These are phyloP conservation scores for Pseudomugil tenellus DNA, from an alignment of 2,797 vertebrate species.

Conservation along the genomic window DNA sequence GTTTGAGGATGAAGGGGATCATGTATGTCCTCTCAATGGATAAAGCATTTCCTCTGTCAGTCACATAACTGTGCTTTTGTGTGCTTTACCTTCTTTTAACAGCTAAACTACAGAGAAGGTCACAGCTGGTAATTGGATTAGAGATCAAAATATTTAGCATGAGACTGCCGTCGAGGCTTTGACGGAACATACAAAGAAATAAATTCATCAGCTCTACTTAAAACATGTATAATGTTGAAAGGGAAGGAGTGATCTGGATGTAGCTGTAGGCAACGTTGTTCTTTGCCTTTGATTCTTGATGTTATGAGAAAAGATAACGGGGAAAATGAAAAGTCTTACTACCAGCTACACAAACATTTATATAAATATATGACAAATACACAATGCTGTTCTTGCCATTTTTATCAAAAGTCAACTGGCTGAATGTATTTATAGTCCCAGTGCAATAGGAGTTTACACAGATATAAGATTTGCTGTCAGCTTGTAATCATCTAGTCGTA, in stretches of 20 bases:
- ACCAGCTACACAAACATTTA: not conserved
- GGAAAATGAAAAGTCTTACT: not conserved
- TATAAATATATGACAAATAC: not conserved
- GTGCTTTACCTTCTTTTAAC: not conserved
- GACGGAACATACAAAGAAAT: constrained; percentile 30
- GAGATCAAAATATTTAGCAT: constrained; percentile 40
- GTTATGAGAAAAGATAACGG: constrained; percentile 11
- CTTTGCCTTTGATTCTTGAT: constrained; percentile 2
- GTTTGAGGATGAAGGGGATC: constrained; percentile 54
- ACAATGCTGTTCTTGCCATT: not conserved
- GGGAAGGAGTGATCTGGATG: constrained; percentile 1
- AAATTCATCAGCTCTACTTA: constrained; percentile 16
- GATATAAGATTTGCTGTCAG: not conserved
- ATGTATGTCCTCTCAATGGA: constrained; percentile 66
- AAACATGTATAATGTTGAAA: constrained; percentile 9
- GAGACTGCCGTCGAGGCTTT: not conserved
- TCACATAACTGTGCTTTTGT: constrained; percentile 48
- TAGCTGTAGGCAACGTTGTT: constrained; percentile 16
- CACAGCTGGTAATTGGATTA: constrained; percentile 49
- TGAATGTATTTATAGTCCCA: not conserved
- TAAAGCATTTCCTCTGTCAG: constrained; percentile 63
- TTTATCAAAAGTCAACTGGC: not conserved
- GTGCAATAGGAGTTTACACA: not conserved
- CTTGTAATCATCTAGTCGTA: not conserved
- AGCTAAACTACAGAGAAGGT: constrained; percentile 34